Evolutionary conservation across 2,113 vertebrate species (phyloP).

Genomic region (Zosterops lateralis): DNA sequence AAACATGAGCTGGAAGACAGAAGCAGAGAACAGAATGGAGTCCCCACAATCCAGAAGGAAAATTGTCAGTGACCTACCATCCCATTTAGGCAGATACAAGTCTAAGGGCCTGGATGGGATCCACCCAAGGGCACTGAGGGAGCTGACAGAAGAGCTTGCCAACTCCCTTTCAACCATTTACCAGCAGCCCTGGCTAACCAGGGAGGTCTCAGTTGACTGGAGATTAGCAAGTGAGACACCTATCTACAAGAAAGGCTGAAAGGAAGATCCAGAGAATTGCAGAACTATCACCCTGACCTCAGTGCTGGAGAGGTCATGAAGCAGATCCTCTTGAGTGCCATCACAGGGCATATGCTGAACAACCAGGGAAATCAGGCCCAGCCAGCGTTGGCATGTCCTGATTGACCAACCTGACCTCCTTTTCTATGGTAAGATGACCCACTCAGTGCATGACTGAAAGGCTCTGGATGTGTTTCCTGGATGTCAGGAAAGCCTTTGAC

Average conservation of each 20-base stretch:
- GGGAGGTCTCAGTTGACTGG: neutral
- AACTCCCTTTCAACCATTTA: neutral
- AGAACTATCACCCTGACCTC: neutral
- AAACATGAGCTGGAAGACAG: neutral
- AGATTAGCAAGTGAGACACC: neutral
- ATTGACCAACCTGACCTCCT: accelerated
- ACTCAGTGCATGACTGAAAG: neutral
- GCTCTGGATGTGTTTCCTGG: neutral
- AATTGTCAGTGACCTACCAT: neutral
- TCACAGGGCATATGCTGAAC: neutral
- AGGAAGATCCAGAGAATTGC: neutral
- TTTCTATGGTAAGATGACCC: neutral
- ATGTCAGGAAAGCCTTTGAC: neutral
- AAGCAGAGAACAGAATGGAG: neutral
- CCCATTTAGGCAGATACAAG: neutral
- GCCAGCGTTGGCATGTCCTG: neutral
- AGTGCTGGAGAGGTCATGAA: neutral
- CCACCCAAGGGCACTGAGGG: too few relatives aligned
- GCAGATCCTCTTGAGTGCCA: neutral
- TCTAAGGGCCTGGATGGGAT: neutral
- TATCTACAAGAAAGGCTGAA: neutral
- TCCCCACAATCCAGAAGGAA: neutral
- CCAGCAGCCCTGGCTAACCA: neutral
- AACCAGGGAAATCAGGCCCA: neutral
- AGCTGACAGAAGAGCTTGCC: neutral